These are phyloP conservation scores for Pyrochroa serraticornis DNA, from an alignment of 2,888 invertebrate species.

Conservation along the genomic window DNA sequence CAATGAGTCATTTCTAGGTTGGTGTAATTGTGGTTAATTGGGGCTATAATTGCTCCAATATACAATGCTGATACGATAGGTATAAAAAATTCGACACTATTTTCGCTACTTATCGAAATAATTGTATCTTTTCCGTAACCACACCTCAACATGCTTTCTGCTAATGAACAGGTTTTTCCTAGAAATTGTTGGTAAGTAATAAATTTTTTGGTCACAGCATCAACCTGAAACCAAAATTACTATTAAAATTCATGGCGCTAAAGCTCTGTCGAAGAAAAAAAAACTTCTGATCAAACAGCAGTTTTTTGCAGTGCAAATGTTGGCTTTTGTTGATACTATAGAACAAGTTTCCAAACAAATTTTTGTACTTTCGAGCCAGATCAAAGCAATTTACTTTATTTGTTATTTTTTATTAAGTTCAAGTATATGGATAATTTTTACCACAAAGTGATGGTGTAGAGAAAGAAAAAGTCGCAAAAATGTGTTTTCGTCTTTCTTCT, in stretches of 20 bases:
- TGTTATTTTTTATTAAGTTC: no score
- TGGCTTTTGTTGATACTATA: no score
- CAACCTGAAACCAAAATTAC: slow-evolving; percentile 35
- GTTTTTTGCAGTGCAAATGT: no score
- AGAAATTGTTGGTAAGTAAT: slow-evolving; percentile 35
- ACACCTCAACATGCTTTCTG: slow-evolving; percentile 30
- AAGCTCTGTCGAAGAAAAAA: slow-evolving; percentile 9
- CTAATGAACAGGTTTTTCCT: slow-evolving; percentile 31
- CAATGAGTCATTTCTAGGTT: slow-evolving; percentile 57
- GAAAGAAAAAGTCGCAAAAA: no score
- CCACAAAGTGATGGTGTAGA: no score
- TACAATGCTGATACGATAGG: slow-evolving; percentile 39
- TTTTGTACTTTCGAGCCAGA: no score
- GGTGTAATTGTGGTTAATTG: slow-evolving; percentile 40
- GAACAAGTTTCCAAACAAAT: no score
- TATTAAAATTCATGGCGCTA: no score
- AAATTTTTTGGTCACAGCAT: slow-evolving; percentile 34
- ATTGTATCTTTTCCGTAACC: slow-evolving; percentile 35
- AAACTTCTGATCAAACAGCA: no score
- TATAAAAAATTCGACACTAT: slow-evolving; percentile 36
- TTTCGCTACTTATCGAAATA: slow-evolving; percentile 38
- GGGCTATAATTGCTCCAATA: slow-evolving; percentile 37
- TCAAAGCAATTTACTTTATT: no score
- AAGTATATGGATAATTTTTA: no score
- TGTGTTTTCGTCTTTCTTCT: no score